Base-by-base conservation (phyloP, 2,888 invertebrate genomes). In the Ormyrus thymus region DNA sequence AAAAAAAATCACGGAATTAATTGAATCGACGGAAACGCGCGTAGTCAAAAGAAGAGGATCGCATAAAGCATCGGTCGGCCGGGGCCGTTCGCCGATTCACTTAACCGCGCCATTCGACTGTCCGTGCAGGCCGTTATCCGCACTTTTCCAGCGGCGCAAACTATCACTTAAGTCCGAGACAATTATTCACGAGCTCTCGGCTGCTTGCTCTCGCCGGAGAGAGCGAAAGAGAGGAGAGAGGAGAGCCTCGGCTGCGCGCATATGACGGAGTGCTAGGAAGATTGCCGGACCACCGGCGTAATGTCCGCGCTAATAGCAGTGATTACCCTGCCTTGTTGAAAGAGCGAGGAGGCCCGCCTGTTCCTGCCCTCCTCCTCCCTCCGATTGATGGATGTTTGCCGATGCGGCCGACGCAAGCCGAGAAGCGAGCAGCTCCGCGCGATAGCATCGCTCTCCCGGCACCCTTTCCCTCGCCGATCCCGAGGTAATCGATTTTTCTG, bases 271-370 rank as follows among this genome's bases (percentile, higher is more conserved):
- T 86, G 87, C 87, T 85, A 84, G 84, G 82, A 84, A 89, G 89
- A 89, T 88, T 86, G 88, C 85, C 86, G 87, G 92, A 92, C 92
- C 92, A 92, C 92, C 92, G 91, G 90, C 91, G 90, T 90, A 89
- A 90, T 90, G 89, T 88, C 87, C 87, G 90, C 86, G 86, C 89
- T 92, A 92, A 92, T 92, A 91, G 92, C 90, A 91, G 92, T 92
- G 91, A 92, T 92, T 92, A 92, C 90, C 90, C 87, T 89, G 86
- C 90, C 86, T 87, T 82, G 88, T 87, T 87, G 86, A 85, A 85
- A 46, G 64, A 50, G 50, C 56, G 62, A 78, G 55, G 11, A 7
- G 46, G 7, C n/a, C 55, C 29, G 78, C 61, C 72, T 66, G 62
- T 55, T 78, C 66, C 75, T 70, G 56, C 71, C 78, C 79, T 73